Conservation (phyloP, 2,888 invertebrate species). For the Ethmia dodecea region DNA sequence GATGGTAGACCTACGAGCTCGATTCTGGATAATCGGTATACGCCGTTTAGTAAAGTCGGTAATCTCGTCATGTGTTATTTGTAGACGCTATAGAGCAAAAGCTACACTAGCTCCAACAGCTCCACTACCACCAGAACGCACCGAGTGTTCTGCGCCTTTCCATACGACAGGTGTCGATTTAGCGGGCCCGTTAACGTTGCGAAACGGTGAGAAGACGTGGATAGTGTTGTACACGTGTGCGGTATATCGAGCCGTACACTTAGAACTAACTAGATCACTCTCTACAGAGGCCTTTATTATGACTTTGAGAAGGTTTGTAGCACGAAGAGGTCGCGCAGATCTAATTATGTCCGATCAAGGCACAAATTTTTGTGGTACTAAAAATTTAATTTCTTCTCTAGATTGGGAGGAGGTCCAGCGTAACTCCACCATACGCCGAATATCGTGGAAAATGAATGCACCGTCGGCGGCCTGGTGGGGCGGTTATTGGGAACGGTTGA, state of each 20-base stretch:
- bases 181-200: neutral
- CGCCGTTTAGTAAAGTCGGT: slow-evolving; percentile 4
- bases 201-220: slow-evolving; percentile 8
- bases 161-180: slow-evolving; percentile 10
- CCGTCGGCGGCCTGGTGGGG: slow-evolving; percentile 16
- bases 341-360: slow-evolving; percentile 9
- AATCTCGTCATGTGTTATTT: neutral
- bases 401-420: slow-evolving; percentile 9
- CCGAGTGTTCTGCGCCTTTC: slow-evolving; percentile 1
- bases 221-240: slow-evolving; percentile 11
- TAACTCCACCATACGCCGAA: slow-evolving; percentile 1
- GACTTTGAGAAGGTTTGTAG: slow-evolving; percentile 10
- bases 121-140: slow-evolving; percentile 3
- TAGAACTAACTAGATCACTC: slow-evolving; percentile 8
- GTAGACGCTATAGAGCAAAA: slow-evolving; percentile 1
- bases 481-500: slow-evolving; percentile 13
- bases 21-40: slow-evolving; percentile 7
- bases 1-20: neutral
- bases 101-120: slow-evolving; percentile 1
- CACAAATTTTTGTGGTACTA: slow-evolving; percentile 9
- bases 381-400: slow-evolving; percentile 4
- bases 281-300: slow-evolving; percentile 11
- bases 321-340: slow-evolving; percentile 6
- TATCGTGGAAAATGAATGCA: slow-evolving; percentile 10
- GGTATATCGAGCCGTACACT: slow-evolving; percentile 10